Evolutionary conservation across 2,888 invertebrate genomes (phyloP).

Genomic region (Tetranychus piercei): DNA sequence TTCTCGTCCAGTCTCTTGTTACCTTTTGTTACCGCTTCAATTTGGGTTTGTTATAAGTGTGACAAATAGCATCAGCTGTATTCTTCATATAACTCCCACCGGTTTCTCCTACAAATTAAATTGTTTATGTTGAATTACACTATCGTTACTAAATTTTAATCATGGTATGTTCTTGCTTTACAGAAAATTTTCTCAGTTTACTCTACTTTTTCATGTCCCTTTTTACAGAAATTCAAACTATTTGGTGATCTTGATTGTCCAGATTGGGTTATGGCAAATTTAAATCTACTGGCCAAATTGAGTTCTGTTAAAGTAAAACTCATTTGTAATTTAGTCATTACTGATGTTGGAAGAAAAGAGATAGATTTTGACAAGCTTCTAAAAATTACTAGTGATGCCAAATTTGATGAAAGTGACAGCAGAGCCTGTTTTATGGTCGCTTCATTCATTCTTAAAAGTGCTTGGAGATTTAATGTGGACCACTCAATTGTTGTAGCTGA

Average conservation of each 20-base stretch:
- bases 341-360: conserved; percentile 4
- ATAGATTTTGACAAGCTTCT: neutral
- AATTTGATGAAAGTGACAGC: neutral
- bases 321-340: conserved; percentile 3
- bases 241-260: conserved; percentile 7
- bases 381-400: conserved; percentile 1
- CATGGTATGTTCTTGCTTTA: too few species aligned
- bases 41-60: too few species aligned
- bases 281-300: neutral
- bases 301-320: conserved; percentile 10
- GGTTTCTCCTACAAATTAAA: too few species aligned
- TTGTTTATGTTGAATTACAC: too few species aligned
- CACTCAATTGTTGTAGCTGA: neutral
- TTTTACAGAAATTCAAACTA: conserved; percentile 9
- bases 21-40: too few species aligned
- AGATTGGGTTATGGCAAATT: conserved; percentile 1
- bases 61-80: too few species aligned
- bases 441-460: neutral
- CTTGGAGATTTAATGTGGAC: conserved; percentile 1
- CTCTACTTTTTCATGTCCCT: neutral
- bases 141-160: too few species aligned
- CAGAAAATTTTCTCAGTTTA: neutral
- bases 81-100: too few species aligned
- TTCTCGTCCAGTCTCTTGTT: too few species aligned
- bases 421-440: neutral